Evolutionary conservation across 2,888 invertebrate genomes (phyloP), one percentile per base, ranked within the genome.

Genomic region (Osedax fenrisi): DNA sequence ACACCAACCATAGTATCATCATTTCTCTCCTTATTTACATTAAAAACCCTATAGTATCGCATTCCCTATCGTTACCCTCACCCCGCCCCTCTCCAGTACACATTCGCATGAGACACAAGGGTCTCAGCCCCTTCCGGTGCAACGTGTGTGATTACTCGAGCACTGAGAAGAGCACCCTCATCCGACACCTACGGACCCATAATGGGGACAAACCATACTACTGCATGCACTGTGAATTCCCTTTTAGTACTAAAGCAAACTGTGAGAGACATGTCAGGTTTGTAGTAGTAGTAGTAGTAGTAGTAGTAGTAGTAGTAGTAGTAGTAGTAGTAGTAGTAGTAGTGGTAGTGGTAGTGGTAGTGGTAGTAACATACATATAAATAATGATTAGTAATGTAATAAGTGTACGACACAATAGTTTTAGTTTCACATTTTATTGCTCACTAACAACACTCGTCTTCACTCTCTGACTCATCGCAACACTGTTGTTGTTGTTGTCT

Each of bases 241-340:
- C 94, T 1, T 96, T 96, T 84, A 95, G 95, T 26, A 95, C 95
- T 0, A 94, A 95, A 86, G 94, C 95, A 0, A 95, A 96, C 83
- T 96, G 96, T 84, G 95, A 96, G 85, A 88, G 95, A 3, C 95
- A 96, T 84, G 87, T 95, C 80, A 88, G 81, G 84, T 84, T 76
- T 73, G 78, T 41, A 13, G 64, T 10, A 13, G n/a, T n/a, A n/a
- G n/a, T n/a, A n/a, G n/a, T n/a, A n/a, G n/a, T n/a, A n/a, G n/a
- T n/a, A 73, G 70, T 73, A 73, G 70, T 73, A 73, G 70, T 73
- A 73, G 70, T 73, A 72, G 73, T 73, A 73, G 73, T 73, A 72
- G 73, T 73, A 72, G 70, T 73, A 73, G 73, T 73, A 73, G 73
- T 73, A 24, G 70, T 73, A 24, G 73, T 26, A 24, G 73, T 73